Conservation (phyloP, 2,888 invertebrate species). For the Tethea ocularis region DNA sequence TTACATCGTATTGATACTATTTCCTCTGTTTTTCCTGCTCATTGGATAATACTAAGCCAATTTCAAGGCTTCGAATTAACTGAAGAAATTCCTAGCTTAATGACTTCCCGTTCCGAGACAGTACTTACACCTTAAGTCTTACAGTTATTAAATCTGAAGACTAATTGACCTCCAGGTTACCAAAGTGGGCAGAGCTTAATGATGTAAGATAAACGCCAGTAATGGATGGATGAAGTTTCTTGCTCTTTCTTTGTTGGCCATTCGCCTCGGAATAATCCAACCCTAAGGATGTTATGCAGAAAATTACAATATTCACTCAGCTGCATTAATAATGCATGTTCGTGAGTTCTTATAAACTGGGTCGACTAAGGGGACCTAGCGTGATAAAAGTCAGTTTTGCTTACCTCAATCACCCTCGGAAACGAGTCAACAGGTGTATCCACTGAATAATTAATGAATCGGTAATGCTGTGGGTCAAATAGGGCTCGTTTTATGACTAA, state of each 20-base stretch:
- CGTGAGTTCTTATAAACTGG: conserved; percentile 37
- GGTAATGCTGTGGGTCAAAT: conserved; percentile 22
- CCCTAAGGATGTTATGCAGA: not conserved
- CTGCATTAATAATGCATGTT: conserved; percentile 7
- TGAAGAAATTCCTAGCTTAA: not conserved
- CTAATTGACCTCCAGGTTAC: not conserved
- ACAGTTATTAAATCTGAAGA: not conserved
- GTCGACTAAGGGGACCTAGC: conserved; percentile 45
- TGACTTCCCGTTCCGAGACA: not conserved
- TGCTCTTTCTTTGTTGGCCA: not conserved
- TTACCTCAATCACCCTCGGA: conserved; percentile 38
- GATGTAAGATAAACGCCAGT: not conserved
- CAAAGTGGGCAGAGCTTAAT: not conserved
- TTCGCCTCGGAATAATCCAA: not conserved
- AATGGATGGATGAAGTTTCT: not conserved
- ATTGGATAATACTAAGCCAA: conserved; percentile 9
- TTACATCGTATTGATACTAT: not conserved
- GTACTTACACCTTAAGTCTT: not conserved
- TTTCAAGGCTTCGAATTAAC: not conserved
- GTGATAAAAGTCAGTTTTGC: conserved; percentile 57
- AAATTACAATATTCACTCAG: not conserved
- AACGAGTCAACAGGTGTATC: conserved; percentile 68
- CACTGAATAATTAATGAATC: conserved; percentile 66
- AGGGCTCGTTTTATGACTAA: conserved; percentile 2
- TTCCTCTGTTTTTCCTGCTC: not conserved